Percentiles rank a stretch among this genome's conserved stretches.
Evolutionary conservation across 2,113 vertebrate species (phyloP).

Genomic region (Willisornis vidua): DNA sequence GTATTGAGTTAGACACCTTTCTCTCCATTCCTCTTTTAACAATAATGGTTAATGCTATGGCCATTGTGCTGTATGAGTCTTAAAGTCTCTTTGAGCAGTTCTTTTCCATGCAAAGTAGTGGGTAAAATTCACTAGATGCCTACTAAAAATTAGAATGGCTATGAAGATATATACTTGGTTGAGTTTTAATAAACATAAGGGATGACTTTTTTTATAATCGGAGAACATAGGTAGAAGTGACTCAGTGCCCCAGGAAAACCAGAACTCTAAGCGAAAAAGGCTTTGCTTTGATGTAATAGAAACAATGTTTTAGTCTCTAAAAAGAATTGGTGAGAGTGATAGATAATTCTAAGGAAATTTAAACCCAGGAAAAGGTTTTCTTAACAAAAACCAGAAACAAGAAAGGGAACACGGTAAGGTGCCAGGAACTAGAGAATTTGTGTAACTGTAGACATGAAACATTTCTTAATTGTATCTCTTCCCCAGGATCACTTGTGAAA

Average conservation of each 20-base stretch:
- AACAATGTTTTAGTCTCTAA: background rate
- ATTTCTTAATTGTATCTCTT: constrained; percentile 22
- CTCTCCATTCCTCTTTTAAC: background rate
- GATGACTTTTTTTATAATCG: background rate
- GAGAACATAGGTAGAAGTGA: background rate
- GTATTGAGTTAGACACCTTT: background rate
- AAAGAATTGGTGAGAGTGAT: background rate
- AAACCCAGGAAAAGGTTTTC: background rate
- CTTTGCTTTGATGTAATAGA: background rate
- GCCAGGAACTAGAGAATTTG: background rate
- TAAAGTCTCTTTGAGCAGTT: background rate
- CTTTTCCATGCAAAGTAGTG: background rate
- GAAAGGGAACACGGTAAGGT: background rate
- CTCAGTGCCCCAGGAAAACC: background rate
- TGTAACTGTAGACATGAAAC: background rate
- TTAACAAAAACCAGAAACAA: background rate
- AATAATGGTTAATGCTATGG: background rate
- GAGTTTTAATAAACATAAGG: background rate
- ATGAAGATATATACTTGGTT: background rate
- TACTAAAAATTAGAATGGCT: background rate
- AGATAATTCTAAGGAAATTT: background rate
- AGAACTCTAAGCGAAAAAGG: background rate
- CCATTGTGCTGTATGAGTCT: background rate
- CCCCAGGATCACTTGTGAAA: background rate
- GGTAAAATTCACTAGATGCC: background rate